Base-by-base conservation (phyloP, 92 coral and sea anemone genomes). In the Porites cylindrica region DNA sequence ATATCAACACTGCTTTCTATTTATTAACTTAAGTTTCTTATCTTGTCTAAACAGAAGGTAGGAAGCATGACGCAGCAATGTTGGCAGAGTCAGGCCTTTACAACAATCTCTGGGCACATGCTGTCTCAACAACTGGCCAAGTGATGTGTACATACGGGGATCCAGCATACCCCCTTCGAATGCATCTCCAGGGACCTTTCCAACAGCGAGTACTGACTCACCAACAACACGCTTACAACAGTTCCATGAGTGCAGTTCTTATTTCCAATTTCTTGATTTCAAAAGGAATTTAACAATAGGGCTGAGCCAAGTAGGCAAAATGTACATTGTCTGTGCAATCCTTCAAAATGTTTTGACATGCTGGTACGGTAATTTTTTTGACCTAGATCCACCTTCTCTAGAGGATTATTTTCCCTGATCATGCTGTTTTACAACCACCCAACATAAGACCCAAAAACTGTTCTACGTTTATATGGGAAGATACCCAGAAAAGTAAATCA, bases 61-160 rank as follows among this genome's bases (percentile, higher is more conserved):
- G 81, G 75, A 69, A 51, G 84, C 76, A 85, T 51, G 81, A 65
- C 26, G 73, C 81, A 9, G 24, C 24, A 73, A 76, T 85, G 88
- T 54, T 76, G 83, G 85, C 61, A 65, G 76, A 80, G 8, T 64
- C 85, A 64, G 54, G 53, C 75, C 85, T 80, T 20, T 80, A 80
- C 59, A 32, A 66, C 85, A 65, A 76, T 52, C 86, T 85, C 51
- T 66, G n/a, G 76, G 67, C 51, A 5, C 64, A 76, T 77, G 89
- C 89, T 18, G 38, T 84, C 26, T 77, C 89, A 62, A 52, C 83
- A 65, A 51, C 70, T 3, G 89, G 89, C 77, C 74, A 67, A 51
- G 78, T 85, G 1, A 86, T 86, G 90, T 86, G 85, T 78, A 52
- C 78, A 2, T 78, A 86, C 58, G 90, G 85, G 21, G 90, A 86